Base-by-base conservation (phyloP, 2,797 vertebrate species). In the Darevskia mixta region DNA sequence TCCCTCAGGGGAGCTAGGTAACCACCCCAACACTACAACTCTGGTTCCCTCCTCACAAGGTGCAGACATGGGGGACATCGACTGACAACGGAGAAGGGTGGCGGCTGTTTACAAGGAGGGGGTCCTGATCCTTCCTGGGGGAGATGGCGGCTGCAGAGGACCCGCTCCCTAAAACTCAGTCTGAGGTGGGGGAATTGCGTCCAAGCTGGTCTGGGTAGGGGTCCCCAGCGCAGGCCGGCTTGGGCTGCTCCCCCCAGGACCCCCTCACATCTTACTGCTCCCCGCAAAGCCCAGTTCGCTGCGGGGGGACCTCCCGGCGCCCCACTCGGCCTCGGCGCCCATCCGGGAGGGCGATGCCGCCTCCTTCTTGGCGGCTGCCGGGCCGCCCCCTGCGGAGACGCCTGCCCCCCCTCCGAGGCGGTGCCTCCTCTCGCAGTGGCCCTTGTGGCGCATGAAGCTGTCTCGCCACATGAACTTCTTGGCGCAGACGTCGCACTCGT, bases 381-480 rank as follows among this genome's bases (percentile, higher is more conserved):
- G 20, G 88, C 0, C 87, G 86, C 3, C 92, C 71, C n/a, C 11
- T 13, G 6, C 86, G 15, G 27, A 15, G 2, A 27, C 91, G 3
- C 67, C 43, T 5, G n/a, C 43, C 1, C 88, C 91, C 2, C 6
- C 69, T 5, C 80, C 97, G 94, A 97, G 95, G 92, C 98, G 98
- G 78, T 98, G 98, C 87, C 98, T 93, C 10, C 98, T 95, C 90
- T 98, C 97, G 29, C 98, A 99, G 17, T 98, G 97, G 0, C 98
- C 98, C 79, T 98, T 97, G 86, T 99, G 98, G 4, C 98, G 94
- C 91, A 99, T 97, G 97, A 99, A 99, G 94, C 98, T 99, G 97
- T 99, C 98, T 8, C 98, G 95, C 98, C 98, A 99, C 91, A 99
- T 98, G 83, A 99, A 98, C 87, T 98, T 99, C 97, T 99, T 99